These are phyloP conservation scores for Ashinkailepas kermadecensis DNA, from an alignment of 2,888 invertebrate genomes.

Conservation along the genomic window DNA sequence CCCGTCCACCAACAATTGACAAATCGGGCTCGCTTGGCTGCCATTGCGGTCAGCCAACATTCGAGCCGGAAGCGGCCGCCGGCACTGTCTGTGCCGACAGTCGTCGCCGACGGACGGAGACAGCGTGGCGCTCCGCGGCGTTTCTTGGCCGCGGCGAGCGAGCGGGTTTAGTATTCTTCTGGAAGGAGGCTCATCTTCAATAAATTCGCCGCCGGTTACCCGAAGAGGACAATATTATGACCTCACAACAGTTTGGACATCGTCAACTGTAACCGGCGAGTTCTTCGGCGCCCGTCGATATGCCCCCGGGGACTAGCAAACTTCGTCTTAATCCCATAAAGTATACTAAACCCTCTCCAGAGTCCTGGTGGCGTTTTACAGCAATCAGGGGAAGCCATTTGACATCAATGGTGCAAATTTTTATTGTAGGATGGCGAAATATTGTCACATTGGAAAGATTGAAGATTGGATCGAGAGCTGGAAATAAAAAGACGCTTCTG, in stretches of 20 bases:
- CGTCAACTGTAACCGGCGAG: background rate
- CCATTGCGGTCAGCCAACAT: no score
- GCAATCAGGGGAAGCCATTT: constrained; percentile 1
- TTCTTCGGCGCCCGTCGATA: background rate
- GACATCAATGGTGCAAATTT: constrained; percentile 20
- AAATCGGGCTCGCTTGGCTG: no score
- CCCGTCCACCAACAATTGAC: no score
- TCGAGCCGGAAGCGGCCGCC: no score
- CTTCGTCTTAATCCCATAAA: constrained; percentile 20
- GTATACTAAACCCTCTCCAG: constrained; percentile 16
- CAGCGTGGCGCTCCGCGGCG: no score
- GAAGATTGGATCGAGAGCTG: background rate
- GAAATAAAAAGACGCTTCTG: background rate
- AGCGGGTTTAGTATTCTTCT: constrained; percentile 6
- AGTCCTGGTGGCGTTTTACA: constrained; percentile 12
- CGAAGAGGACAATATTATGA: constrained; percentile 18
- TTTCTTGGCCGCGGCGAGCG: no score
- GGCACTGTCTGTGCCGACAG: no score
- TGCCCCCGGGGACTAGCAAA: constrained; percentile 15
- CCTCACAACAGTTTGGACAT: constrained; percentile 19
- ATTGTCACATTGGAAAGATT: constrained; percentile 20
- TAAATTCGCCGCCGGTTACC: constrained; percentile 2
- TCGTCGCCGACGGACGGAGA: no score
- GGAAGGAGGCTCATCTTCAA: background rate
- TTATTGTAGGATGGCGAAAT: constrained; percentile 23